Evolutionary conservation across 2,888 invertebrate genomes (phyloP).

Genomic region (Siphonodentalium dalli): DNA sequence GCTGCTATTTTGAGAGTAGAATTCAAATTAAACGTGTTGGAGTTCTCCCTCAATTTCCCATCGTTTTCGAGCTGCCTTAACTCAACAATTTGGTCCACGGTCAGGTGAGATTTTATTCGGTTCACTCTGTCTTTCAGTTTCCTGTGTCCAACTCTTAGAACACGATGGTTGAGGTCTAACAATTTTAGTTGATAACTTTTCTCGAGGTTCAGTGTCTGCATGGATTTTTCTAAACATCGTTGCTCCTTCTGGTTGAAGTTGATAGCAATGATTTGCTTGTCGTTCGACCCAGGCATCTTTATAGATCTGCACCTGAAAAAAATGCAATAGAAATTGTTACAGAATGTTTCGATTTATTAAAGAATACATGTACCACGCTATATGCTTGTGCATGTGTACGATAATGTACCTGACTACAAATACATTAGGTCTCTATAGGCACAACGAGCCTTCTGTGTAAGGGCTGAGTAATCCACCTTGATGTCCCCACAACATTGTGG

Average conservation of each 20-base stretch:
- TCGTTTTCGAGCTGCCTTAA: conserved; percentile 43
- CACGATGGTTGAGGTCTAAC: conserved; percentile 50
- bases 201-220: conserved; percentile 47
- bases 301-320: too few relatives aligned
- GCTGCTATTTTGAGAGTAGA: conserved; percentile 49
- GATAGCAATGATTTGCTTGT: conserved; percentile 47
- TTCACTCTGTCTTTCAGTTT: conserved; percentile 51
- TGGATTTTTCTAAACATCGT: conserved; percentile 49
- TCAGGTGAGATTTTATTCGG: conserved; percentile 48
- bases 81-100: conserved; percentile 44
- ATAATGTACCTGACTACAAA: too few relatives aligned
- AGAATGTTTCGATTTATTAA: too few relatives aligned
- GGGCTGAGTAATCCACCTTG: too few relatives aligned
- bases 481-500: too few relatives aligned
- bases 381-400: too few relatives aligned
- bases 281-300: background rate
- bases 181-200: conserved; percentile 48
- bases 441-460: too few relatives aligned
- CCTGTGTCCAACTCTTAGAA: conserved; percentile 49
- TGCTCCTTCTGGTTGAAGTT: conserved; percentile 54
- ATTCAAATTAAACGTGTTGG: conserved; percentile 37
- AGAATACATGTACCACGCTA: too few relatives aligned
- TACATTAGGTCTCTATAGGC: too few relatives aligned
- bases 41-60: conserved; percentile 39
- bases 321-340: too few relatives aligned